phyloP scores from a whole-genome alignment of 2,888 invertebrate genomes.

The Thecocarcelia acutangulata region DNA sequence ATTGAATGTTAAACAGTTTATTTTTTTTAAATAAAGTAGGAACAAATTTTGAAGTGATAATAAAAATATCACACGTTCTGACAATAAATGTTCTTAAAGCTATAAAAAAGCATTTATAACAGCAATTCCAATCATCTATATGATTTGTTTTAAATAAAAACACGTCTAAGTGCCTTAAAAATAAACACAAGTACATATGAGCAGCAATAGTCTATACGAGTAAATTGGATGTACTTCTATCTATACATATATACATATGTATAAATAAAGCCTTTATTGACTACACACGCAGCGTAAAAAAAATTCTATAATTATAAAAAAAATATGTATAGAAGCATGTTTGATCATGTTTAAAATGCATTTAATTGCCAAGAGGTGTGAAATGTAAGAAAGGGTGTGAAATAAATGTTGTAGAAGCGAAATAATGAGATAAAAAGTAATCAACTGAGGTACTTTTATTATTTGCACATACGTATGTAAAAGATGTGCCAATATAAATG shows the following conservation, averaged over 20 bases:
- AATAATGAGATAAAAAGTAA: background rate
- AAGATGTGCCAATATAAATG: no score
- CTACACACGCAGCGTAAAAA: background rate
- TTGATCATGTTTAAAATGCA: slow-evolving; percentile 17
- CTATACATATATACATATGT: no score
- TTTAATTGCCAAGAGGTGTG: slow-evolving; percentile 18
- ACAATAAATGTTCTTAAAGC: slow-evolving; percentile 60
- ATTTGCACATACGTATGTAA: no score
- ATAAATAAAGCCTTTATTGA: slow-evolving; percentile 13
- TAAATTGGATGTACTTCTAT: background rate
- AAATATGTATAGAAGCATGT: slow-evolving; percentile 1
- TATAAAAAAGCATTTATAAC: slow-evolving; percentile 49
- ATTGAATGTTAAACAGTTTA: background rate
- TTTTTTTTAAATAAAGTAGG: background rate
- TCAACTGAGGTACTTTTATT: background rate
- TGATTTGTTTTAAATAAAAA: slow-evolving; percentile 35
- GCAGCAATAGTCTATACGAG: background rate
- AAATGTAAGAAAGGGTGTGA: background rate
- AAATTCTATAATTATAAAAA: background rate
- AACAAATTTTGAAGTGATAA: slow-evolving; percentile 8
- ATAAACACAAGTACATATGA: background rate
- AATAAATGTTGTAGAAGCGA: slow-evolving; percentile 1
- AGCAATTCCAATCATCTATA: slow-evolving; percentile 51
- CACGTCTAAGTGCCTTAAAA: slow-evolving; percentile 5
- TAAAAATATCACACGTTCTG: slow-evolving; percentile 59